These are phyloP conservation scores for Leontocebus nigricollis DNA, from an alignment of 2,797 vertebrate genomes.

Conservation along the genomic window DNA sequence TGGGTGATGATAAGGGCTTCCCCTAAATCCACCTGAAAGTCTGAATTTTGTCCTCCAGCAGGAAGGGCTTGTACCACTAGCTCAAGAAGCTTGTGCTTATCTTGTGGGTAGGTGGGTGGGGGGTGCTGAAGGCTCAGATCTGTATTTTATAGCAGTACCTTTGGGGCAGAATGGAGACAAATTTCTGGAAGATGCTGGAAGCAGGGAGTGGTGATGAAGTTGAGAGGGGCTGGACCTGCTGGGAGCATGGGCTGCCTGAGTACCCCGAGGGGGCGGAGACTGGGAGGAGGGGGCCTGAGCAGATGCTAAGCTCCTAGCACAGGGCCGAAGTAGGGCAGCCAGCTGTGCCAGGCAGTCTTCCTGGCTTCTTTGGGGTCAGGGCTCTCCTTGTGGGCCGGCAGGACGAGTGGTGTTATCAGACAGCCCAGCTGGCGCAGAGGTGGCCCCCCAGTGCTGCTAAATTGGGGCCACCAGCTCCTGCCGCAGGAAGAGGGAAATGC, in stretches of 20 bases:
- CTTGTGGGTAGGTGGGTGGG: neutral
- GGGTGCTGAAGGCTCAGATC: neutral
- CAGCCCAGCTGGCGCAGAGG: conserved; percentile 84
- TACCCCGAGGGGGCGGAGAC: neutral
- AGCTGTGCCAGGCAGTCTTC: conserved; percentile 39
- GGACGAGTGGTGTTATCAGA: conserved; percentile 84
- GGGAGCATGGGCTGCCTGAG: neutral
- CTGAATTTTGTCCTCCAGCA: neutral
- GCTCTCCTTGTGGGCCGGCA: conserved; percentile 71
- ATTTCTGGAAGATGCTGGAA: neutral
- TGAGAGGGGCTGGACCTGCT: neutral
- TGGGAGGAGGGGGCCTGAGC: neutral
- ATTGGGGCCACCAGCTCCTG: conserved; percentile 86
- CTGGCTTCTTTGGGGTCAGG: conserved; percentile 79
- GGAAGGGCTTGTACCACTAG: neutral
- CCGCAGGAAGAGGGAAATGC: conserved; percentile 88
- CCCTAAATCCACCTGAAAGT: neutral
- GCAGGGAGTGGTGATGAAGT: neutral
- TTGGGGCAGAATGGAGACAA: neutral
- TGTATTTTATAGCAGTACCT: neutral
- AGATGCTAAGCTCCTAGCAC: neutral
- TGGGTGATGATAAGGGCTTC: neutral
- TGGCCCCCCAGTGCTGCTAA: conserved; percentile 89
- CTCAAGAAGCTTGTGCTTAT: neutral
- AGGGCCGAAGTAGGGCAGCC: neutral